A percentile compares a stretch with the other conserved stretches of the same genome.
Conservation (phyloP, 2,113 vertebrate species). For the Rhombomys opimus region DNA sequence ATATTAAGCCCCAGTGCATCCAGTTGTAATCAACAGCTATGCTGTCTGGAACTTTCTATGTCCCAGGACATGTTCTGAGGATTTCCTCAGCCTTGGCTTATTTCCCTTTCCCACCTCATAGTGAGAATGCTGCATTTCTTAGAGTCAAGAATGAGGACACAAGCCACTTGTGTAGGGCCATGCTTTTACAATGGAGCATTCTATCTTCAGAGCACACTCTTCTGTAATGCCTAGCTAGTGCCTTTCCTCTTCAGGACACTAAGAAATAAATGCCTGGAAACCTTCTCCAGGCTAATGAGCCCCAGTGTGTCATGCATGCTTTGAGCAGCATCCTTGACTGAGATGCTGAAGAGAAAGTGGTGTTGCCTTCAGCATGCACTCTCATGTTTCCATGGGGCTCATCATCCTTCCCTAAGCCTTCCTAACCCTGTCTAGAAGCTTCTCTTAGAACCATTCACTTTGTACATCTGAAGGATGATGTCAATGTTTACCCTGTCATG, state of each 20-base stretch:
- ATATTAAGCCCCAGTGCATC: accelerated
- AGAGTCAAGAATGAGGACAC: too few species aligned
- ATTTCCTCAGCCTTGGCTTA: neutral
- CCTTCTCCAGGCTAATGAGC: neutral
- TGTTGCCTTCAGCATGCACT: accelerated
- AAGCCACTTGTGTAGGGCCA: accelerated
- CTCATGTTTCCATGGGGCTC: accelerated
- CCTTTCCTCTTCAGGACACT: neutral
- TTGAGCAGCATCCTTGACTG: neutral
- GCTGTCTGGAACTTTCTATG: neutral
- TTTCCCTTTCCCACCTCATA: too few species aligned
- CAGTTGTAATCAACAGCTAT: accelerated
- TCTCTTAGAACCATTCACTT: neutral
- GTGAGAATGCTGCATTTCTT: neutral
- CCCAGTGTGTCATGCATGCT: accelerated
- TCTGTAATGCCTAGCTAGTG: neutral
- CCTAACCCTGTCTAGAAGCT: neutral
- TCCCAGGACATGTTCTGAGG: neutral
- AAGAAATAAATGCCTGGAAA: neutral
- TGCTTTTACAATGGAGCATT: neutral
- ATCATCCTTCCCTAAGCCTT: neutral
- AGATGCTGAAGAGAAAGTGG: accelerated
- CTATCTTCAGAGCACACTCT: accelerated
- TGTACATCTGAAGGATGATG: neutral
- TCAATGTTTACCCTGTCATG: accelerated